Evolutionary conservation across 35 echinoderm and acorn worm genomes (phyloP).

Genomic region (Amphiura filiformis): DNA sequence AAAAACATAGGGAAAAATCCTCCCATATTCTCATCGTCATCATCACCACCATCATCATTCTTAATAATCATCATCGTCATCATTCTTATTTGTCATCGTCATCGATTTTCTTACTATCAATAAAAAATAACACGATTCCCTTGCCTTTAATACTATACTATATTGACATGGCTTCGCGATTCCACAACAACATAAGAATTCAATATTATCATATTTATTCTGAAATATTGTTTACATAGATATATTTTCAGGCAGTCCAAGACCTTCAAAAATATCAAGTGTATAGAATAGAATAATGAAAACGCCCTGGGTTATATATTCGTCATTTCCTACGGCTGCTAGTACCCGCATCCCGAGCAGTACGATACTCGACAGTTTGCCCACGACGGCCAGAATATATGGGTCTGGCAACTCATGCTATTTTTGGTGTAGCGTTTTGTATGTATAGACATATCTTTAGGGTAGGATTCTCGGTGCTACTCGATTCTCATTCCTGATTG

Average conservation of each 20-base stretch:
- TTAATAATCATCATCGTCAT: no score
- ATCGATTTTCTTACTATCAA: background rate
- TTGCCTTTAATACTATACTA: background rate
- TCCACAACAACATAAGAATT: background rate
- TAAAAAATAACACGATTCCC: background rate
- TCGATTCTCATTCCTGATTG: background rate
- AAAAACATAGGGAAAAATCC: no score
- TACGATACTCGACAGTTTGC: background rate
- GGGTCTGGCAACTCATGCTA: constrained; percentile 7
- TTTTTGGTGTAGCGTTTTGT: constrained; percentile 14
- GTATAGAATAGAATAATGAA: background rate
- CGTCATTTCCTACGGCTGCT: background rate
- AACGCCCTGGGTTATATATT: background rate
- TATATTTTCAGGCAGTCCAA: background rate
- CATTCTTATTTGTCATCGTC: background rate
- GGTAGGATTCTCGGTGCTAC: background rate
- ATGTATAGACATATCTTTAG: constrained; percentile 11
- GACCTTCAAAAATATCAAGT: background rate
- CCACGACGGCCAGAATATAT: background rate
- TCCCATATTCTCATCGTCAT: no score
- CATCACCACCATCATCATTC: no score
- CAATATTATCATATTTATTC: background rate
- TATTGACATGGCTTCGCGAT: no score
- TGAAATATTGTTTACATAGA: background rate
- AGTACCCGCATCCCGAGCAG: background rate